A percentile compares a stretch with the other conserved stretches of the same genome.
Conservation (phyloP, 2,797 vertebrate species). For the Sebastes umbrosus region DNA sequence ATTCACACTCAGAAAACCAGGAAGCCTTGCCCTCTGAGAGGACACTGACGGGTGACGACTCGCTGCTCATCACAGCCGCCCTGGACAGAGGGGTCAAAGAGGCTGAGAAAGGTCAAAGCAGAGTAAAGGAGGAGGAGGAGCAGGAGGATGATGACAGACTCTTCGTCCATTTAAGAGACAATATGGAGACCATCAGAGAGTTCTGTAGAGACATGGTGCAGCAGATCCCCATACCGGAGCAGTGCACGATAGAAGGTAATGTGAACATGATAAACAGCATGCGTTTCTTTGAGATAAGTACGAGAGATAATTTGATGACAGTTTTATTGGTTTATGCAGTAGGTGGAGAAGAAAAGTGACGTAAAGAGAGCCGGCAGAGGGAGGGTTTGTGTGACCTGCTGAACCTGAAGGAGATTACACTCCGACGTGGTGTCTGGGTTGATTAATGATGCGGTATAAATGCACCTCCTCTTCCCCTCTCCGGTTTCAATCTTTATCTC, state of each 20-base stretch:
- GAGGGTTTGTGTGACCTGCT: constrained; percentile 31
- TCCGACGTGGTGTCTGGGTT: constrained; percentile 28
- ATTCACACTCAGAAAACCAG: constrained; percentile 65
- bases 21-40: constrained; percentile 23
- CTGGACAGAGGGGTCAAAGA: constrained; percentile 29
- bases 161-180: constrained; percentile 88
- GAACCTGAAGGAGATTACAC: constrained; percentile 48
- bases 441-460: constrained; percentile 31
- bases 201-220: constrained; percentile 85
- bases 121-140: constrained; percentile 13
- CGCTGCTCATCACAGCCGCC: constrained; percentile 19
- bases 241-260: constrained; percentile 93
- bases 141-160: constrained; percentile 84
- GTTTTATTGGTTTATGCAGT: background rate
- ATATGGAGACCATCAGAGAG: constrained; percentile 86
- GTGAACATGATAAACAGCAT: background rate
- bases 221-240: constrained; percentile 90
- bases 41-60: constrained; percentile 38
- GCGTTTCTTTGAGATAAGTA: background rate
- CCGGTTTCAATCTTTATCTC: background rate
- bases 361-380: background rate
- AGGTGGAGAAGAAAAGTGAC: background rate
- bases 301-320: background rate
- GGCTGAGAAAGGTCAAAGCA: constrained; percentile 68
- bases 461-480: background rate